phyloP scores from a whole-genome alignment of 2,113 vertebrate species.

The Dolichotis patagonum region DNA sequence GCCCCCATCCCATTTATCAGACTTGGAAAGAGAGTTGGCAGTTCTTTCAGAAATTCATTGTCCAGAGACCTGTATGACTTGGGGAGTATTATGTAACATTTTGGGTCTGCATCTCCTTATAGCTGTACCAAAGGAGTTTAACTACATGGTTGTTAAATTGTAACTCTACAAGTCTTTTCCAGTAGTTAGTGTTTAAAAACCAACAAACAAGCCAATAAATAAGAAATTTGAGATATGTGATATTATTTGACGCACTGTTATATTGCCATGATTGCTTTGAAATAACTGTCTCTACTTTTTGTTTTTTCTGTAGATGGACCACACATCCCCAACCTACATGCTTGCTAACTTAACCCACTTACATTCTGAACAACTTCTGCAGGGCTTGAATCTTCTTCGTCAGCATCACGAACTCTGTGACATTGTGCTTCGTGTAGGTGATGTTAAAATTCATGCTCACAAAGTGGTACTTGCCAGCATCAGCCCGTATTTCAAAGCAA shows the following conservation, averaged over 20 bases:
- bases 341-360: constrained; percentile 97
- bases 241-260: constrained; percentile 28
- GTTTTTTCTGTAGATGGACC: constrained; percentile 93
- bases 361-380: constrained; percentile 98
- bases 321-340: constrained; percentile 95
- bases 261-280: constrained; percentile 50
- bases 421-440: constrained; percentile 95
- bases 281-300: constrained; percentile 57
- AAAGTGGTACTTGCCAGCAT: constrained; percentile 98
- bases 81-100: background rate
- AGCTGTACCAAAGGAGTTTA: background rate
- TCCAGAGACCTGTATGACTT: constrained; percentile 18
- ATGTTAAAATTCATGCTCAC: constrained; percentile 98
- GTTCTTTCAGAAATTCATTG: constrained; percentile 17
- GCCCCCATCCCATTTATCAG: background rate
- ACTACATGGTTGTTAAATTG: constrained; percentile 9
- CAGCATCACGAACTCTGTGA: constrained; percentile 98
- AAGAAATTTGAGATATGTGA: constrained; percentile 21
- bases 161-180: background rate
- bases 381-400: constrained; percentile 97
- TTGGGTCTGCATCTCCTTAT: constrained; percentile 22
- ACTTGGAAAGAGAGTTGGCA: background rate
- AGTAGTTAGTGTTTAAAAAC: constrained; percentile 43
- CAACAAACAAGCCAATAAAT: background rate
- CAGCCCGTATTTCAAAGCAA: constrained; percentile 99